Conservation (phyloP, 2,888 invertebrate species). For the Acanthosepion pharaonis region DNA sequence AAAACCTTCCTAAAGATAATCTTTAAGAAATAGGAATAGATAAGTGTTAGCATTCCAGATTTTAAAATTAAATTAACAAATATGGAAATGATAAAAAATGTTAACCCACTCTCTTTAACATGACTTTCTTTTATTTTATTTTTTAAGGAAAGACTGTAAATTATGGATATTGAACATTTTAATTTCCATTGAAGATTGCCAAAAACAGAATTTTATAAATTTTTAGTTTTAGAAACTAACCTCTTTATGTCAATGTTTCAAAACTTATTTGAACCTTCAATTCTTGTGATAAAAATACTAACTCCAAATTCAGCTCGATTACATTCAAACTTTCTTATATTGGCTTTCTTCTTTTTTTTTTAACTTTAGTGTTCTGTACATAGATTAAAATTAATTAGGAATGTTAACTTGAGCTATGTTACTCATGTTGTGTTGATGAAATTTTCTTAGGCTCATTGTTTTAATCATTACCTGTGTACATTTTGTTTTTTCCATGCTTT, state of each 20-base stretch:
- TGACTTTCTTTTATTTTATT: too few relatives aligned
- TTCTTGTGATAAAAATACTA: not conserved
- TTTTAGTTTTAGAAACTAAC: not conserved
- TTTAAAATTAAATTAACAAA: not conserved
- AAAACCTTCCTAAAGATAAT: not conserved
- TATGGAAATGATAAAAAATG: not conserved
- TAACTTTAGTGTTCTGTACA: not conserved
- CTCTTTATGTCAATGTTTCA: not conserved
- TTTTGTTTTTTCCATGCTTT: constrained; percentile 43
- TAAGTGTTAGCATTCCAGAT: not conserved
- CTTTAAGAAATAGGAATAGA: not conserved
- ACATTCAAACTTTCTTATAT: not conserved
- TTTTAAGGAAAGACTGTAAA: not conserved
- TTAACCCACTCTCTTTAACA: not conserved
- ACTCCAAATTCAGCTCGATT: not conserved
- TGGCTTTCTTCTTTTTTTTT: not conserved
- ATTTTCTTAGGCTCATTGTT: not conserved
- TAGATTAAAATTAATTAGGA: not conserved
- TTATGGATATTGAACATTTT: not conserved
- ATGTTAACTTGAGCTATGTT: not conserved
- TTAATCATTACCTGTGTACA: constrained; percentile 33
- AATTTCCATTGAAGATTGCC: not conserved
- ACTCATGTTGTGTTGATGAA: not conserved
- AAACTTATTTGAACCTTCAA: not conserved
- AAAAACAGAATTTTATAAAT: not conserved